Conservation (phyloP, 2,113 vertebrate genomes). For the Cyprinodon variegatus region DNA sequence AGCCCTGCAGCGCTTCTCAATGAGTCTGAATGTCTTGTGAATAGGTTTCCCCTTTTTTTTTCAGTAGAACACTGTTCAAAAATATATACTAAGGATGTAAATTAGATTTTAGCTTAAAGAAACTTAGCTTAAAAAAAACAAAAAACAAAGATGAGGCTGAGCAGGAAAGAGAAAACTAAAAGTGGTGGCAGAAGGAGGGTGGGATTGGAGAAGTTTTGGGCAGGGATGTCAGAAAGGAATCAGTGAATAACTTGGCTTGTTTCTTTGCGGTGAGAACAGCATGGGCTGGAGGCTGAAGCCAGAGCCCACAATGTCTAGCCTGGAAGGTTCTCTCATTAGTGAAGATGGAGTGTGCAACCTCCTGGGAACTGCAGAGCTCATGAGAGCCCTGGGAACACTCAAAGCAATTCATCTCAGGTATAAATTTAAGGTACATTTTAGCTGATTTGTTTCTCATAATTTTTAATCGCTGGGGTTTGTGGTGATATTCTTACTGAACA, state of each 20-base stretch:
- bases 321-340: constrained; percentile 81
- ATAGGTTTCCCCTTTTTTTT: background rate
- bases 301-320: constrained; percentile 79
- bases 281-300: constrained; percentile 72
- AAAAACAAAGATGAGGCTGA: constrained; percentile 16
- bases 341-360: constrained; percentile 65
- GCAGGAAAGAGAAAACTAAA: constrained; percentile 35
- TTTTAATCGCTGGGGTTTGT: constrained; percentile 36
- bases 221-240: constrained; percentile 76
- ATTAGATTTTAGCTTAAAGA: constrained; percentile 8
- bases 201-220: constrained; percentile 62
- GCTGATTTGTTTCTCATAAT: constrained; percentile 4
- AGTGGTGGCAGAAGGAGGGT: constrained; percentile 55
- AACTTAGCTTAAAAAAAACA: constrained; percentile 25
- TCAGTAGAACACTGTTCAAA: background rate
- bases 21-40: constrained; percentile 21
- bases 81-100: background rate
- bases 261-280: constrained; percentile 79
- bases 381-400: constrained; percentile 52
- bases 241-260: constrained; percentile 78
- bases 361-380: constrained; percentile 60
- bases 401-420: constrained; percentile 61
- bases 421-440: constrained; percentile 32
- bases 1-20: constrained; percentile 47
- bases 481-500: constrained; percentile 24